A percentile compares a stretch with the other conserved stretches of the same genome.
phyloP scores from a whole-genome alignment of 2,888 invertebrate genomes.

The Heliconius ethilla region DNA sequence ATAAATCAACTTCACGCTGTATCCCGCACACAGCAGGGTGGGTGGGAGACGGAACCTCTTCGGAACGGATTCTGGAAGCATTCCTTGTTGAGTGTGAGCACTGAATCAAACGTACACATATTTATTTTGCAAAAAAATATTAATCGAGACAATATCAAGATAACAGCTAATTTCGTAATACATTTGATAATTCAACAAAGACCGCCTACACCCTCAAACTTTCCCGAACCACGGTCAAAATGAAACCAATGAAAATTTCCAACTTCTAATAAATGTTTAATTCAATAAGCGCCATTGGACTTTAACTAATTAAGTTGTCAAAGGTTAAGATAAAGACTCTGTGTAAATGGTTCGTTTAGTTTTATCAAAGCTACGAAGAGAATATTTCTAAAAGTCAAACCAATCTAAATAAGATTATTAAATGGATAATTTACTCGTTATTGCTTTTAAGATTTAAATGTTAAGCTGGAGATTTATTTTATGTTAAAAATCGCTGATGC shows the following conservation, averaged over 20 bases:
- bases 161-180: background rate
- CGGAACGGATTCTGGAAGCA: too few relatives aligned
- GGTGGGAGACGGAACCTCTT: too few relatives aligned
- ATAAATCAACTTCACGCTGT: too few relatives aligned
- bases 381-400: slow-evolving; percentile 10
- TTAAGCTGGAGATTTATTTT: too few relatives aligned
- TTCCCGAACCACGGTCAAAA: background rate
- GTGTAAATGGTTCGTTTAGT: slow-evolving; percentile 7
- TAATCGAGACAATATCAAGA: background rate
- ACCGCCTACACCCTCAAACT: background rate
- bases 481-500: too few relatives aligned
- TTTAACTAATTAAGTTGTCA: slow-evolving; percentile 20
- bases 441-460: background rate
- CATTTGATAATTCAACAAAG: background rate
- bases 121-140: background rate
- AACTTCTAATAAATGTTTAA: slow-evolving; percentile 24
- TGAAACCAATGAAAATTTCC: slow-evolving; percentile 9
- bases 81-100: too few relatives aligned
- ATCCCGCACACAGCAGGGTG: too few relatives aligned
- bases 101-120: too few relatives aligned
- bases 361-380: slow-evolving; percentile 1
- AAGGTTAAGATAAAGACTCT: slow-evolving; percentile 23
- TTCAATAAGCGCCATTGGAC: slow-evolving; percentile 16
- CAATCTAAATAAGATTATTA: slow-evolving; percentile 14
- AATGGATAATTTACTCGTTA: background rate